These are phyloP conservation scores for Nycticryphes semicollaris DNA, from an alignment of 2,113 vertebrate species.

Conservation along the genomic window DNA sequence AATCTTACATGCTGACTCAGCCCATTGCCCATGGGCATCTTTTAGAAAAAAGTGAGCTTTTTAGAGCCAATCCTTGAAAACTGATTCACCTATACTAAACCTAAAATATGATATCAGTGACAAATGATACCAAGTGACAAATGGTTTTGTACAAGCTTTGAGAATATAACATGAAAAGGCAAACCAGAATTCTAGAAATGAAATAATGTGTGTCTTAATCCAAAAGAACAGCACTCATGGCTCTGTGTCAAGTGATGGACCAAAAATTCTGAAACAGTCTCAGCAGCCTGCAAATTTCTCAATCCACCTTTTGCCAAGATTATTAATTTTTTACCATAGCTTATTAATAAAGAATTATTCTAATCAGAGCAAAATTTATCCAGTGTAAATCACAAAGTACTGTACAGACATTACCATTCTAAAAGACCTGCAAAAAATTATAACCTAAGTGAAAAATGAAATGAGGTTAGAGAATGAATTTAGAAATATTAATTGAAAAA, in stretches of 20 bases:
- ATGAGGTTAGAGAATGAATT: background rate
- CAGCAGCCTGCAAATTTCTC: background rate
- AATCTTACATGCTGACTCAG: background rate
- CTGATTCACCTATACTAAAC: background rate
- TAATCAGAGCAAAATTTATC: background rate
- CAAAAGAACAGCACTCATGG: background rate
- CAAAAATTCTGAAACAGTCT: background rate
- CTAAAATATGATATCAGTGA: background rate
- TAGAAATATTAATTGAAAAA: background rate
- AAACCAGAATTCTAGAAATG: background rate
- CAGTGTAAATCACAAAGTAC: background rate
- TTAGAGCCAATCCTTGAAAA: background rate
- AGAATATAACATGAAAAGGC: background rate
- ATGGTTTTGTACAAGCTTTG: background rate
- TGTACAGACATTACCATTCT: background rate
- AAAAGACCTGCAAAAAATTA: background rate
- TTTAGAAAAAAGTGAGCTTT: background rate
- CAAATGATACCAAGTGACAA: background rate
- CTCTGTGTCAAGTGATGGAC: background rate
- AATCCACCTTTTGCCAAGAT: fast-evolving
- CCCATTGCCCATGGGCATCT: background rate
- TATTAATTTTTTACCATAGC: background rate
- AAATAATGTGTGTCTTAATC: background rate
- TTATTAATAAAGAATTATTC: background rate
- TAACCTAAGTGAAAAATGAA: background rate